Base-by-base conservation (phyloP, 2,888 invertebrate genomes). In the Cosmia trapezina region DNA sequence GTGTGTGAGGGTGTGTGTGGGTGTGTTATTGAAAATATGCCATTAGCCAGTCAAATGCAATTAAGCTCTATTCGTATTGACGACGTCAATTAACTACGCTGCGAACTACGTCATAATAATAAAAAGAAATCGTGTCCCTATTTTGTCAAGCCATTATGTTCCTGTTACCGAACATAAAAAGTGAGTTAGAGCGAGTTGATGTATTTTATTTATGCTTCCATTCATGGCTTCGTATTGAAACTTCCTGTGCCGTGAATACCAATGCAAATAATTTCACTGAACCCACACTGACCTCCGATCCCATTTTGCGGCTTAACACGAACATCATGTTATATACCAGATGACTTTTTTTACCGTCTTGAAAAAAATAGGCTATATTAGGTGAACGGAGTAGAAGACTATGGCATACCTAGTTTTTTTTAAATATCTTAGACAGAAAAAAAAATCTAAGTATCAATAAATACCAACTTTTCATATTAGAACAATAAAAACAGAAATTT, bases 31-130 rank as follows among this genome's bases (percentile, higher is more conserved):
- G 19, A 43, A 12, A 9, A 33, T 17, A 22, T 37, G 9, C 19
- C 19, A n/a, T 37, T 41, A 53, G 4, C 12, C 19, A 33, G 14
- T 43, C 17, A 59, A 59, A 49, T 57, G 70, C 41, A 59, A 57
- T 49, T 28, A 43, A 22, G 33, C 43, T 57, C 6, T 33, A n/a
- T 70, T 28, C 6, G 7, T n/a, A 65, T 41, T 41, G 51, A 51
- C 4, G 5, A 71, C 28, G 14, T 33, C 57, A 49, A 33, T 72
- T 28, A 14, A 45, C 33, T 49, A 28, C 12, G 17, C 2, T 47
- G 41, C 19, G 4, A 66, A 53, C 4, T 60, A 53, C 53, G 66
- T 75, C 74, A 53, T 14, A 47, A 28, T 28, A 4, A 37, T 37
- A 37, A 4, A 37, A 5, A 37, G 8, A 7, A 59, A n/a, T 28